phyloP scores from a whole-genome alignment of 2,888 invertebrate genomes.

The Noctua janthina region DNA sequence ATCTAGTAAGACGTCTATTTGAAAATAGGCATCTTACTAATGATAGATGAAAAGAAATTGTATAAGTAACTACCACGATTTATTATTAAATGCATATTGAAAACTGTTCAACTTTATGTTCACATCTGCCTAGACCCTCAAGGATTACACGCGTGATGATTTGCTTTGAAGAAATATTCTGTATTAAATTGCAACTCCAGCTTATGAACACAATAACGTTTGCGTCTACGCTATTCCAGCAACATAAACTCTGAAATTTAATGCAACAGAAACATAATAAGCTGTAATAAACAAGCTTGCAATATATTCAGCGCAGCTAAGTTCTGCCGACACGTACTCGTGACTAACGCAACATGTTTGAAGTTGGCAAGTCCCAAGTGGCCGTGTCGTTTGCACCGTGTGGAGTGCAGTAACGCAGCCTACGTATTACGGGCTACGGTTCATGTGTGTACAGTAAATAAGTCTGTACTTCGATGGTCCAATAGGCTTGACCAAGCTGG shows the following conservation, averaged over 20 bases:
- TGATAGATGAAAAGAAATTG: neutral
- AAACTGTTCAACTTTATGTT: neutral
- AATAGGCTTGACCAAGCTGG: neutral
- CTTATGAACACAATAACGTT: constrained; percentile 4
- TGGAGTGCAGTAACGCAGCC: constrained; percentile 40
- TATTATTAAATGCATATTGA: neutral
- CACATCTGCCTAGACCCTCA: neutral
- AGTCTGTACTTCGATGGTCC: constrained; percentile 14
- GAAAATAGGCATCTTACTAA: no score
- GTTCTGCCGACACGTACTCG: constrained; percentile 60
- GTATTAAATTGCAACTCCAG: neutral
- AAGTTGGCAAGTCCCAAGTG: constrained; percentile 76
- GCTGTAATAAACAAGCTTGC: constrained; percentile 53
- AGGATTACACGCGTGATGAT: neutral
- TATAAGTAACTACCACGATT: neutral
- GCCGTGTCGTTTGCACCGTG: constrained; percentile 67
- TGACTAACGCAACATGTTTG: constrained; percentile 72
- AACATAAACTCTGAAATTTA: constrained; percentile 43
- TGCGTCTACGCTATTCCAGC: neutral
- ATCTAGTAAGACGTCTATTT: neutral
- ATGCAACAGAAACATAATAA: constrained; percentile 53
- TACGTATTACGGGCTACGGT: constrained; percentile 28
- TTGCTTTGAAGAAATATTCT: neutral
- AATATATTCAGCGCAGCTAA: constrained; percentile 64
- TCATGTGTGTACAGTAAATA: constrained; percentile 46